phyloP scores from a whole-genome alignment of 1,140 invertebrate species.

The Cylas formicarius region DNA sequence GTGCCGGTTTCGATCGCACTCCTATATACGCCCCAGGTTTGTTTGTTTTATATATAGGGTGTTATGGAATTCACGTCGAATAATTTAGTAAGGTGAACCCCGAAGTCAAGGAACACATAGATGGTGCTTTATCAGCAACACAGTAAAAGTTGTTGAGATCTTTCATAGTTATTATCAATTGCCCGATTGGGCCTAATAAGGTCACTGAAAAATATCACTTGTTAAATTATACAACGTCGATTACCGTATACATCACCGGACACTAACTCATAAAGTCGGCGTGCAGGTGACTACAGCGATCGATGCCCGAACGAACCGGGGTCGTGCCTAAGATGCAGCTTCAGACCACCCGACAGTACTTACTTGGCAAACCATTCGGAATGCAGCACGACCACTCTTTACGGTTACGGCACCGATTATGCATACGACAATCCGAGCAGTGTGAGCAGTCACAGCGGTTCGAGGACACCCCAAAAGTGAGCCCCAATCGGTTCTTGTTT shows the following conservation, averaged over 20 bases:
- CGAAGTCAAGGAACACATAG: too few relatives aligned
- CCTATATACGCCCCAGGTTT: too few relatives aligned
- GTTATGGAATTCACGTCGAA: too few relatives aligned
- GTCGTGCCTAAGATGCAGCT: slow-evolving; percentile 22
- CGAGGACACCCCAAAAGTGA: slow-evolving; percentile 41
- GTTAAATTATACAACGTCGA: too few relatives aligned
- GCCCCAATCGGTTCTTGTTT: neutral
- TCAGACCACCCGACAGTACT: slow-evolving; percentile 12
- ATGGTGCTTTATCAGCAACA: too few relatives aligned
- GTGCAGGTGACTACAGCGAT: slow-evolving; percentile 14
- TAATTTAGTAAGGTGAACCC: too few relatives aligned
- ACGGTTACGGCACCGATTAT: slow-evolving; percentile 42
- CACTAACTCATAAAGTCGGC: too few relatives aligned
- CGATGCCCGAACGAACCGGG: slow-evolving; percentile 28
- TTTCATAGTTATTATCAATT: too few relatives aligned
- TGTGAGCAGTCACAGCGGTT: slow-evolving; percentile 44
- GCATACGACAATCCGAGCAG: slow-evolving; percentile 56
- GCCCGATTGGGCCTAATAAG: too few relatives aligned
- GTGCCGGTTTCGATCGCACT: slow-evolving; percentile 43
- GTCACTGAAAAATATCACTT: too few relatives aligned
- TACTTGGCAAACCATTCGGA: slow-evolving; percentile 35
- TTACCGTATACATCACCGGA: slow-evolving; percentile 50
- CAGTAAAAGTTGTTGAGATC: too few relatives aligned
- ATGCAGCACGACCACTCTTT: slow-evolving; percentile 37
- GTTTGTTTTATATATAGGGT: too few relatives aligned